Percentiles rank a stretch among this genome's conserved stretches.
Evolutionary conservation across 2,797 vertebrate species (phyloP).

Genomic region (Pampus argenteus): DNA sequence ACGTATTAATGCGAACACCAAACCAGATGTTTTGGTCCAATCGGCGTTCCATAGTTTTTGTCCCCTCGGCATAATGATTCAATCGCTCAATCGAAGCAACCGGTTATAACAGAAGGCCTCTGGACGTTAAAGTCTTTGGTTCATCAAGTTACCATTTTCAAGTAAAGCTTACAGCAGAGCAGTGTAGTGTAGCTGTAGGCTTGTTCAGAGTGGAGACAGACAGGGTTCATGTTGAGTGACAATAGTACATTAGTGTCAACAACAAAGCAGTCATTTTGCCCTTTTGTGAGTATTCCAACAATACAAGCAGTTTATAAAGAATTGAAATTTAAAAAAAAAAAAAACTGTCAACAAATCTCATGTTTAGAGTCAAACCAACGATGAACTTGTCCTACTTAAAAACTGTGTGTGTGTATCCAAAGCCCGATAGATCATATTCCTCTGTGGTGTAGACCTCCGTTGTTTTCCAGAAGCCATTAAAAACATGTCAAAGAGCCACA

Average conservation of each 20-base stretch:
- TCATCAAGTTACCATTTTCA: conserved; percentile 70
- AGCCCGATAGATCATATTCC: background rate
- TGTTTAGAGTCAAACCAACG: background rate
- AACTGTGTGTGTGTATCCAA: background rate
- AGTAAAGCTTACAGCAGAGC: conserved; percentile 64
- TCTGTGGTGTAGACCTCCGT: background rate
- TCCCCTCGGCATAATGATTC: conserved; percentile 55
- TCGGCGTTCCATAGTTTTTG: conserved; percentile 1
- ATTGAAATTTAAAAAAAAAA: too few relatives aligned
- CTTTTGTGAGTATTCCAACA: conserved; percentile 31
- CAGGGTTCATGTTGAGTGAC: conserved; percentile 5
- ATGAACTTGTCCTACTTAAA: background rate
- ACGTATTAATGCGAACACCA: too few relatives aligned
- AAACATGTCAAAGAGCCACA: background rate
- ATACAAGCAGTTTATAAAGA: conserved; percentile 4
- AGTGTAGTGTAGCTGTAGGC: conserved; percentile 54
- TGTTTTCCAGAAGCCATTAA: background rate
- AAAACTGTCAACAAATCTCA: background rate
- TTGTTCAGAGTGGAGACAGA: conserved; percentile 35
- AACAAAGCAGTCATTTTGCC: conserved; percentile 30
- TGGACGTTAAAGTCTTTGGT: conserved; percentile 83
- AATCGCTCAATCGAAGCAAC: conserved; percentile 17
- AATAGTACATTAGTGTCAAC: conserved; percentile 8
- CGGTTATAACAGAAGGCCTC: conserved; percentile 73
- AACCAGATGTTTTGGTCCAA: too few relatives aligned